A percentile compares a stretch with the other conserved stretches of the same genome.
Evolutionary conservation across 2,113 vertebrate species (phyloP).

Genomic region (Acrocephalus kingi): DNA sequence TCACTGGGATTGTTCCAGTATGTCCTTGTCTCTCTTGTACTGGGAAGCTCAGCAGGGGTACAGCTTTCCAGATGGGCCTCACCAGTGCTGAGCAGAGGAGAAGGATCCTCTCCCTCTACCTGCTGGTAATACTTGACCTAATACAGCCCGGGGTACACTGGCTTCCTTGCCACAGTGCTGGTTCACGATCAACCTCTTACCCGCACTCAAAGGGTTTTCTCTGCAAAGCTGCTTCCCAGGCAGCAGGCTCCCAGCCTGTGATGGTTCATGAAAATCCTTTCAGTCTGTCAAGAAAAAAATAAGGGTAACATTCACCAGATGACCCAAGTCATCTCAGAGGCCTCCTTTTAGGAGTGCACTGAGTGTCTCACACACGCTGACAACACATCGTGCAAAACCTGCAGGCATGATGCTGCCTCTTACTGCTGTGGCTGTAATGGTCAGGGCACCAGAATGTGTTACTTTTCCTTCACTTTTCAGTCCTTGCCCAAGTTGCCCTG

Average conservation of each 20-base stretch:
- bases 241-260: not conserved
- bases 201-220: not conserved
- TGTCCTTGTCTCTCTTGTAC: not conserved
- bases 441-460: not conserved
- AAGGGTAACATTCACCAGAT: not conserved
- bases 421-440: not conserved
- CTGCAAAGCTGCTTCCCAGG: not conserved
- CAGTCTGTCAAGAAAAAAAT: not conserved
- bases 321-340: fast-evolving
- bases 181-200: not conserved
- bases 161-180: not conserved
- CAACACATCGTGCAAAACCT: not conserved
- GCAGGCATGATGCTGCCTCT: not conserved
- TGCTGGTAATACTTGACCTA: not conserved
- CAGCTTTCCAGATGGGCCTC: not conserved
- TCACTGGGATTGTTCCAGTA: not conserved
- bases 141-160: fast-evolving
- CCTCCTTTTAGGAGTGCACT: fast-evolving
- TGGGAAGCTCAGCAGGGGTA: not conserved
- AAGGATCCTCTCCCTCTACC: not conserved
- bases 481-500: not conserved
- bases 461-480: not conserved
- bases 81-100: not conserved
- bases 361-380: not conserved
- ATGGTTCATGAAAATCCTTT: not conserved